Evolutionary conservation across 2,888 invertebrate species (phyloP).

Genomic region (Athalia cordata): DNA sequence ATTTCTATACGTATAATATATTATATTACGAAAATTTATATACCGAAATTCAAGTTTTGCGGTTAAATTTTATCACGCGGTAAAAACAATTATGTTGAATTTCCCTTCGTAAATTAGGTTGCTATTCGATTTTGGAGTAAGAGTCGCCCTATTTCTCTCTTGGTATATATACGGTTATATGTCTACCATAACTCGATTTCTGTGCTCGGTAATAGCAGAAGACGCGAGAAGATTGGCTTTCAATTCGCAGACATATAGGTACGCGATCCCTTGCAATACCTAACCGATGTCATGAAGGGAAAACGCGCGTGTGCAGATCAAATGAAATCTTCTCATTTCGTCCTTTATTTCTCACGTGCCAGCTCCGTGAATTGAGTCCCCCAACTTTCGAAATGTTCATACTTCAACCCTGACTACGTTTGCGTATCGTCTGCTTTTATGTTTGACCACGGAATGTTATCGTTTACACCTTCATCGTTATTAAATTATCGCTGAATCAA

Average conservation of each 20-base stretch:
- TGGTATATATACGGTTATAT: no score
- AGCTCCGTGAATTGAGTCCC: background rate
- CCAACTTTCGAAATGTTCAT: no score
- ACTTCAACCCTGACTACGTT: no score
- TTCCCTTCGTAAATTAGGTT: slow-evolving; percentile 39
- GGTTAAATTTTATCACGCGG: slow-evolving; percentile 13
- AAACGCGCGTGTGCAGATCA: background rate
- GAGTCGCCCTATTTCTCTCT: slow-evolving; percentile 24
- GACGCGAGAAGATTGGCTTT: slow-evolving; percentile 38
- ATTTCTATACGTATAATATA: no score
- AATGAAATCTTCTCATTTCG: background rate
- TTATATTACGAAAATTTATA: no score
- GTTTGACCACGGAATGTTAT: no score
- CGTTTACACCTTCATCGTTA: no score
- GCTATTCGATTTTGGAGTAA: slow-evolving; percentile 33
- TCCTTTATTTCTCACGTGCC: background rate
- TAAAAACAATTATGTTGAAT: slow-evolving; percentile 42
- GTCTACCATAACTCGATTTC: slow-evolving; percentile 24
- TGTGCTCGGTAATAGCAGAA: slow-evolving; percentile 23
- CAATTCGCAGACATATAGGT: slow-evolving; percentile 4
- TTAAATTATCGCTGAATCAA: no score
- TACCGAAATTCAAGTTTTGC: slow-evolving; percentile 10
- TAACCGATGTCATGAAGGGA: background rate
- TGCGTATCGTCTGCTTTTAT: no score
- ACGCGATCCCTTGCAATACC: background rate